Base-by-base conservation (phyloP, 2,888 invertebrate genomes). In the Lymantria dispar region DNA sequence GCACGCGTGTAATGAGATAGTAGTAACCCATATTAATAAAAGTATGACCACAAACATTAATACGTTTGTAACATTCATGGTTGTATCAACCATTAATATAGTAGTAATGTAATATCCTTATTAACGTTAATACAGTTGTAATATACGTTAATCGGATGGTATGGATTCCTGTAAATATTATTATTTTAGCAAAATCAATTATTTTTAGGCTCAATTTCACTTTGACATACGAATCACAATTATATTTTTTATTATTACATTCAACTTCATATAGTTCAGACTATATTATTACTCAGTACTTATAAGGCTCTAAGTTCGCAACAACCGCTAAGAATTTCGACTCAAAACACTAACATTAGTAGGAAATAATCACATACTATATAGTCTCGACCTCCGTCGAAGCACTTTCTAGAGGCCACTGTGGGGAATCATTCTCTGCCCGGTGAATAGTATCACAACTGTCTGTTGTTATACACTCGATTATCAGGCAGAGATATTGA, bases 341-440 rank as follows among this genome's bases (percentile, higher is more conserved):
- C 39, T 22, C 39, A 31, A n/a, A 45, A 52, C 63, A 73, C 61
- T 70, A 80, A 83, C 74, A 82, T 84, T 86, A 87, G 76, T 85
- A 87, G 86, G 86, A 87, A 81, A 72, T 66, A 68, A 72, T 70
- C 72, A 72, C 74, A 71, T 49, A 58, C 61, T 45, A 30, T 56
- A 58, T 64, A 58, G 68, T 68, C 70, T 56, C 50, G 51, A 71
- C 81, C 82, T 75, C 83, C 83, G 82, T 86, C 87, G 87, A 87
- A 88, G 87, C 88, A 87, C 88, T 87, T 88, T 87, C 87, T 88
- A 86, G 85, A 80, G 85, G 81, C 68, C 60, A 50, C 57, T 42
- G 48, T 49, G 22, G 43, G 46, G 12, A 41, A 62, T 47, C 37
- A 33, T 59, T 61, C 74, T 66, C 73, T 73, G 70, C 64, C 69